Percentiles rank a stretch among this genome's conserved stretches.
These are phyloP conservation scores for Pygoscelis antarcticus DNA, from an alignment of 2,113 vertebrate genomes.

Conservation along the genomic window DNA sequence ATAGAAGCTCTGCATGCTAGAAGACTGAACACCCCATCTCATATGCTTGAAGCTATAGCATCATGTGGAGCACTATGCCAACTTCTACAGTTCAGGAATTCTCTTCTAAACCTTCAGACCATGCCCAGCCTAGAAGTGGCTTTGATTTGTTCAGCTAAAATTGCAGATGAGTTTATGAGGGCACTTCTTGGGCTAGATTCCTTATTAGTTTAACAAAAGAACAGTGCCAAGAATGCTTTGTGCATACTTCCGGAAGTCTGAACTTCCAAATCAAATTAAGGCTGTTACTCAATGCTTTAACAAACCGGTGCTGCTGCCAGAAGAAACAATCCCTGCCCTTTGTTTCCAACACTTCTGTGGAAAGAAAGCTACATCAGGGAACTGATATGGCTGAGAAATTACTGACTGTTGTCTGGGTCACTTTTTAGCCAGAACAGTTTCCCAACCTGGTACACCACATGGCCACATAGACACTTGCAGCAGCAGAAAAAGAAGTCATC, in stretches of 20 bases:
- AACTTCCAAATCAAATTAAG: constrained; percentile 10
- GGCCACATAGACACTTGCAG: background rate
- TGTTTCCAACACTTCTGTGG: background rate
- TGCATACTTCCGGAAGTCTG: background rate
- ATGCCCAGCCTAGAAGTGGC: background rate
- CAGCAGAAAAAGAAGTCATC: background rate
- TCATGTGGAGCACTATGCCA: background rate
- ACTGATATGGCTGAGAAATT: background rate
- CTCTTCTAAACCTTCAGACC: background rate
- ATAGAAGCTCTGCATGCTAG: background rate
- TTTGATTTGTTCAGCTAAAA: background rate
- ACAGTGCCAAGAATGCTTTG: background rate
- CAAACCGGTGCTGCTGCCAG: background rate
- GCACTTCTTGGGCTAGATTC: background rate
- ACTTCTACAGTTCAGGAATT: background rate
- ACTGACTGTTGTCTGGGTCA: background rate
- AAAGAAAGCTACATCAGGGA: background rate
- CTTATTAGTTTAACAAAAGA: background rate
- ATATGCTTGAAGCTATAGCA: background rate
- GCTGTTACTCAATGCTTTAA: background rate
- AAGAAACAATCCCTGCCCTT: background rate
- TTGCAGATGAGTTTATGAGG: background rate
- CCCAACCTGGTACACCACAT: background rate
- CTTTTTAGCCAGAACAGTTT: background rate
- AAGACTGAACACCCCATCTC: background rate